A percentile compares a stretch with the other conserved stretches of the same genome.
Conservation (phyloP, 64 coral and sea anemone species). For the Orbicella faveolata region DNA sequence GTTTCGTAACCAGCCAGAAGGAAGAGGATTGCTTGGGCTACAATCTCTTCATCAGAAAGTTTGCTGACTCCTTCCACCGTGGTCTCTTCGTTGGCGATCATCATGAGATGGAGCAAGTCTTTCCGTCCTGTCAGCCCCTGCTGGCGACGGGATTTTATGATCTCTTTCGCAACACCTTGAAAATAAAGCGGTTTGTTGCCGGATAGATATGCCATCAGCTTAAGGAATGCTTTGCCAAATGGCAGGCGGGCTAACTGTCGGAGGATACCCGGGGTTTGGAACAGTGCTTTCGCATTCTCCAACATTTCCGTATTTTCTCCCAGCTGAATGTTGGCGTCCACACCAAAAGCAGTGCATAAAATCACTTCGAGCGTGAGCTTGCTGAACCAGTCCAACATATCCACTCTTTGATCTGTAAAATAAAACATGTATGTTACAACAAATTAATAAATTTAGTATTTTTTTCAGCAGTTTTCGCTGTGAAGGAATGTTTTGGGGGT, state of each 20-base stretch:
- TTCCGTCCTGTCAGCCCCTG: neutral
- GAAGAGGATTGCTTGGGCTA: conserved; percentile 21
- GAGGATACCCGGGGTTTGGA: neutral
- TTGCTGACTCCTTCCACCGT: neutral
- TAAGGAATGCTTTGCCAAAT: neutral
- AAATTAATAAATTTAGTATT: too few relatives aligned
- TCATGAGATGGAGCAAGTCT: conserved; percentile 38
- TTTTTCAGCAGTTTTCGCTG: too few relatives aligned
- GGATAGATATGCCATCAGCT: neutral
- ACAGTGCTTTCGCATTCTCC: neutral
- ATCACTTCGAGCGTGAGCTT: conserved; percentile 66
- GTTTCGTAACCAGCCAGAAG: conserved; percentile 41
- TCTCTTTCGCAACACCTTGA: neutral
- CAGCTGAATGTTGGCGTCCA: conserved; percentile 53
- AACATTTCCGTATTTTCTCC: conserved; percentile 13
- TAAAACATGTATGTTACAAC: neutral
- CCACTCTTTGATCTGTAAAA: conserved; percentile 56
- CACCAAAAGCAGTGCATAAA: conserved; percentile 64
- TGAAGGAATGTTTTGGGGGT: too few relatives aligned
- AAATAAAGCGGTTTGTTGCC: neutral
- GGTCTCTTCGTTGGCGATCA: conserved; percentile 14
- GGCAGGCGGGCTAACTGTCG: conserved; percentile 2
- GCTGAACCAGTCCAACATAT: conserved; percentile 55
- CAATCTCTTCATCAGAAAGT: conserved; percentile 36
- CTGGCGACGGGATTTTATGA: conserved; percentile 10